These are phyloP conservation scores for Telmatochromis sp. DNA, from an alignment of 2,113 vertebrate species.

Conservation along the genomic window DNA sequence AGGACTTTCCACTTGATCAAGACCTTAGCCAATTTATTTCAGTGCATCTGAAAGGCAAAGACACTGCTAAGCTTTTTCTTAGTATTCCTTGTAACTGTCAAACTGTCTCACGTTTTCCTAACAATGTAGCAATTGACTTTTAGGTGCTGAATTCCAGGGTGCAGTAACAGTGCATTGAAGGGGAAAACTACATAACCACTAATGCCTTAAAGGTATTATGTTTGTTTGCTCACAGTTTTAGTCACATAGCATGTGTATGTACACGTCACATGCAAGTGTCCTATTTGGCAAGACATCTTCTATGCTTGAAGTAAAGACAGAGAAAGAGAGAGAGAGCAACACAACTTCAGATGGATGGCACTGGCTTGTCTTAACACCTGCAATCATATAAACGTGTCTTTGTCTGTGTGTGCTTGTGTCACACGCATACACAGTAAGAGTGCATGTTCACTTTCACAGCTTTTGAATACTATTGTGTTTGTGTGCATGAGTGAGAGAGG, in stretches of 20 bases:
- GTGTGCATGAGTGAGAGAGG: background rate
- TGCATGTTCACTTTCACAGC: background rate
- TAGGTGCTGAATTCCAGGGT: background rate
- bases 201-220: background rate
- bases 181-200: background rate
- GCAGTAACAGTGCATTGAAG: background rate
- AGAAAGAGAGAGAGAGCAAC: background rate
- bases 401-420: background rate
- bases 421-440: background rate
- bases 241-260: background rate
- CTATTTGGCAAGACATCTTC: background rate
- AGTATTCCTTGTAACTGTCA: background rate
- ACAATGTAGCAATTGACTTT: background rate
- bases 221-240: background rate
- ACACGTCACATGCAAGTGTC: background rate
- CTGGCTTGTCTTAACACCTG: conserved; percentile 12
- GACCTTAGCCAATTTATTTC: background rate
- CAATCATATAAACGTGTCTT: background rate
- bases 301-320: background rate
- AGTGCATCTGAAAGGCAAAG: background rate
- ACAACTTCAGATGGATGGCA: background rate
- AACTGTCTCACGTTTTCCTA: background rate
- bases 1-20: background rate
- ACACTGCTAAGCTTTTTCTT: background rate
- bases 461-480: background rate